Percentiles rank a stretch among this genome's conserved stretches.
phyloP scores from a whole-genome alignment of 2,888 invertebrate genomes.

The Bembecia ichneumoniformis region DNA sequence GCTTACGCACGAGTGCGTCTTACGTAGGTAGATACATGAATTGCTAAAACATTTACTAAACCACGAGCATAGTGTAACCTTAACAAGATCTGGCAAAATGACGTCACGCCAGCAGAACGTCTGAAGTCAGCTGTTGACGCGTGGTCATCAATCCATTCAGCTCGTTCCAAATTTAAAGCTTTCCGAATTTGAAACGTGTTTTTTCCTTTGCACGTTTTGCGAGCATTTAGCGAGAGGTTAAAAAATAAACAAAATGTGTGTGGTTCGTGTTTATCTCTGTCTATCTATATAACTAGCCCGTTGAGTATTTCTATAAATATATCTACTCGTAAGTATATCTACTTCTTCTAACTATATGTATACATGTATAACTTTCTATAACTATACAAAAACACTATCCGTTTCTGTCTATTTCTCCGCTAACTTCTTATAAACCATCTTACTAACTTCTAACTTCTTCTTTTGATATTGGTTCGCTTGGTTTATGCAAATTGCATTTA shows the following conservation, averaged over 20 bases:
- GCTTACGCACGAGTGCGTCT: not conserved
- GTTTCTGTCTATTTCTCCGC: too few relatives aligned
- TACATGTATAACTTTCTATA: too few relatives aligned
- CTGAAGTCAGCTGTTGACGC: slow-evolving; percentile 12
- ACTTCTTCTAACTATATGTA: too few relatives aligned
- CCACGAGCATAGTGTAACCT: not conserved
- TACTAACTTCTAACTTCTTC: too few relatives aligned
- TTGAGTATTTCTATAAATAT: too few relatives aligned
- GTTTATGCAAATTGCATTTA: too few relatives aligned
- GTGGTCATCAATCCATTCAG: slow-evolving; percentile 11
- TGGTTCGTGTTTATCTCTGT: too few relatives aligned
- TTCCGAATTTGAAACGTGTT: not conserved
- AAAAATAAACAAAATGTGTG: not conserved
- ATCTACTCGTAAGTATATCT: too few relatives aligned
- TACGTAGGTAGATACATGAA: not conserved
- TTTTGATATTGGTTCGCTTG: too few relatives aligned
- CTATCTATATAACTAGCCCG: too few relatives aligned
- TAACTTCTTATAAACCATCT: too few relatives aligned
- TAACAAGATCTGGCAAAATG: not conserved
- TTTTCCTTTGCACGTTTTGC: not conserved
- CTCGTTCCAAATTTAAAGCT: slow-evolving; percentile 12
- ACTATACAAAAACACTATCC: too few relatives aligned
- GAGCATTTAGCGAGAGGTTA: not conserved
- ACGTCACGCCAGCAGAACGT: slow-evolving; percentile 7
- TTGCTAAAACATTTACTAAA: not conserved